Conservation (phyloP, 2,888 invertebrate species). For the Trilocha varians region DNA sequence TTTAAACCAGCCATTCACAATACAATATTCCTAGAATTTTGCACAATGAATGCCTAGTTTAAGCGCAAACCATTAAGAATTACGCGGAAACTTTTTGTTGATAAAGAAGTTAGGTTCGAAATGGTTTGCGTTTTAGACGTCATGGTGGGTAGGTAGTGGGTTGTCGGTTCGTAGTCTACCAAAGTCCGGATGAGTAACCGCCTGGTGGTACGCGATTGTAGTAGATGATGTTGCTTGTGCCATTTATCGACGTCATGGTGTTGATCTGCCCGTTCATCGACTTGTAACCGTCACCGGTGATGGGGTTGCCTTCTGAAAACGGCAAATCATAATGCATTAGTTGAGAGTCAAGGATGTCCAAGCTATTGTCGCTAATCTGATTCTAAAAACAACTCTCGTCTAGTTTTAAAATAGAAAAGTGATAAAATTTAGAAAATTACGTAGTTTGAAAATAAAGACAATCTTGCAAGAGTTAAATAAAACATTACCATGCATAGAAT, state of each 20-base stretch:
- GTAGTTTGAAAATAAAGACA: background rate
- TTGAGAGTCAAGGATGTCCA: too few species aligned
- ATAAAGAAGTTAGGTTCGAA: too few species aligned
- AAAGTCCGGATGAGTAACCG: slow-evolving; percentile 78
- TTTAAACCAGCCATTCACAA: background rate
- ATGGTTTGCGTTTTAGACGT: slow-evolving; percentile 6
- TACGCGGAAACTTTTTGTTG: too few species aligned
- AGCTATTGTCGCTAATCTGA: too few species aligned
- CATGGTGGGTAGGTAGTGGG: slow-evolving; percentile 19
- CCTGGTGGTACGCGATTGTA: slow-evolving; percentile 79
- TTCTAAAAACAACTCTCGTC: too few species aligned
- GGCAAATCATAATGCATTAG: background rate
- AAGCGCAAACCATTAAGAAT: background rate
- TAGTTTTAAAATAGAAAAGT: background rate
- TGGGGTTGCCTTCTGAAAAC: slow-evolving; percentile 72
- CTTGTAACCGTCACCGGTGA: slow-evolving; percentile 74
- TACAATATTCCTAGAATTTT: background rate
- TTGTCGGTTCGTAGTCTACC: slow-evolving; percentile 62
- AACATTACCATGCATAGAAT: slow-evolving; percentile 14
- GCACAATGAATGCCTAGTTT: background rate
- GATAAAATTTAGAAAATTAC: background rate
- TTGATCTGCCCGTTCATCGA: slow-evolving; percentile 73
- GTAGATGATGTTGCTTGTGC: slow-evolving; percentile 50
- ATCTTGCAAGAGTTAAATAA: background rate
- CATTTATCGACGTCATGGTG: slow-evolving; percentile 60